Conservation (phyloP, 2,888 invertebrate genomes). For the Microchrysa polita region DNA sequence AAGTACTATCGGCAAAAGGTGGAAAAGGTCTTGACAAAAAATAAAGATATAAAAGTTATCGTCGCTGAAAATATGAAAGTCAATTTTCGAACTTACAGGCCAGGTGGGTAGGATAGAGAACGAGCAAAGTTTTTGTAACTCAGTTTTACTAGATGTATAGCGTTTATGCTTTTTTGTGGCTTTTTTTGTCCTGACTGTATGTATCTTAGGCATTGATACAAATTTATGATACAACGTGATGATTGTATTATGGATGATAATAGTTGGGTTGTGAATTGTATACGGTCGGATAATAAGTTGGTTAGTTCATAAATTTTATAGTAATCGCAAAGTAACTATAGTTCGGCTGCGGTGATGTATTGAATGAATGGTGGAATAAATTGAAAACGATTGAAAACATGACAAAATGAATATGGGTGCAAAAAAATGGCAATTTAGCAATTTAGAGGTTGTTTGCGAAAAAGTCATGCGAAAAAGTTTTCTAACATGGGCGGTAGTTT, state of each 20-base stretch:
- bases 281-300: constrained; percentile 26
- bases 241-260: constrained; percentile 14
- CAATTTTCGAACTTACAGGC: neutral
- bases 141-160: too few species aligned
- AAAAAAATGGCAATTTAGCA: too few species aligned
- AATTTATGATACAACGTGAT: constrained; percentile 36
- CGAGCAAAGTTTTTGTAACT: too few species aligned
- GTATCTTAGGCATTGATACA: constrained; percentile 13
- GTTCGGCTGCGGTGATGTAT: neutral
- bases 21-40: neutral
- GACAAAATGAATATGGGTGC: too few species aligned
- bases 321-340: constrained; percentile 26
- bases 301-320: constrained; percentile 31
- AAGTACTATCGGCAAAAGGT: neutral
- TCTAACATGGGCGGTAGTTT: too few species aligned
- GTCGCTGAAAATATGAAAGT: constrained; percentile 20
- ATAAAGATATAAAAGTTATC: constrained; percentile 6
- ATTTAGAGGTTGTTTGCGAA: too few species aligned
- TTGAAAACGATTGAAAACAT: too few species aligned
- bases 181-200: constrained; percentile 11
- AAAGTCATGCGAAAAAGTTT: too few species aligned
- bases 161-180: too few species aligned
- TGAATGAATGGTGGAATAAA: too few species aligned
- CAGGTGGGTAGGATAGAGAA: neutral
- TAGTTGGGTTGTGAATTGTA: neutral